Evolutionary conservation across 2,113 vertebrate species (phyloP), one percentile per base, ranked within the genome.

Genomic region (Equus quagga): DNA sequence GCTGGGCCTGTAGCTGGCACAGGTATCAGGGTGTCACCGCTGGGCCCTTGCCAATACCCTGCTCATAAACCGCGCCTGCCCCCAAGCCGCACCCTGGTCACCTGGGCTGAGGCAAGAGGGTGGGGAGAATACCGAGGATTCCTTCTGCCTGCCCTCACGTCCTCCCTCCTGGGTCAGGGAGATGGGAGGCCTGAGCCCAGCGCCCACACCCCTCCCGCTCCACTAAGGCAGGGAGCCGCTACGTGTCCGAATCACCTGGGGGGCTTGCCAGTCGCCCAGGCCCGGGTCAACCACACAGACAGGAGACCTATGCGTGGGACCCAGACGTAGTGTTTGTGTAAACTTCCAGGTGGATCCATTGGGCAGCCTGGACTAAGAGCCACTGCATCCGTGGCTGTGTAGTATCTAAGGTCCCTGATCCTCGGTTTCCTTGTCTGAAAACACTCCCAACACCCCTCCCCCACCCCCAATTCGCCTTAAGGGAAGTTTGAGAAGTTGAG

Each of bases 61-160:
- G 49, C 83, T 86, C 14, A 4, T 70, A 90, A 96, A 60, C 78
- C 23, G 14, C 15, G 4, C 62, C 78, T 89, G 86, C 79, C 79
- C 65, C 36, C 0, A 2, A 92, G 82, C 73, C 95, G 51, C 94
- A 88, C 97, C 97, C 90, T 15, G 72, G 82, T 90, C 92, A 92
- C 97, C 95, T 96, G 96, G 75, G 78, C 73, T 21, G 31, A n/a
- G 15, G 60, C 0, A 0, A 18, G 56, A 91, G 65, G 81, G 67
- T 0, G 2, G 72, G 17, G 33, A 69, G 69, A 96, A 96, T 96
- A 51, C 96, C 75, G 3, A 13, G 75, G 76, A 95, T 95, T 92
- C 96, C 78, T 91, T 89, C 87, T 41, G 64, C 41, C 23, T 83
- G 67, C 72, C 94, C 65, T 49, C 1, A 4, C 17, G 23, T 26